phyloP scores from a whole-genome alignment of 30 jellyfish, hydroid and myxozoan species.

The Cassiopea andromeda region DNA sequence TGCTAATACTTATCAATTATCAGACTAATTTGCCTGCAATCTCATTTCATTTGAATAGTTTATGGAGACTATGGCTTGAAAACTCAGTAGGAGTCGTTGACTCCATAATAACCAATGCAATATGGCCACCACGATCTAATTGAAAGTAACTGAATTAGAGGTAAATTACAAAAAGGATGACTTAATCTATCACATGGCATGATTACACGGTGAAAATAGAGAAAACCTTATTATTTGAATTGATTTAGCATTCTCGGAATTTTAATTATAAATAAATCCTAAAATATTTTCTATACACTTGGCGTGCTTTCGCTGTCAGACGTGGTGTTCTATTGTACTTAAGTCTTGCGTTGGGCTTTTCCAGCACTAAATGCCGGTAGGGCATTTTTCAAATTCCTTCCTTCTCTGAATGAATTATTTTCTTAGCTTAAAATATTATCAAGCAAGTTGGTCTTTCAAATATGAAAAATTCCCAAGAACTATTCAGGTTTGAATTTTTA shows the following conservation, averaged over 20 bases:
- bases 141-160: not conserved
- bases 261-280: not conserved
- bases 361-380: no score
- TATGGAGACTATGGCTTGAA: not conserved
- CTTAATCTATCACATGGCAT: not conserved
- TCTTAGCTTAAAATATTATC: no score
- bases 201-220: not conserved
- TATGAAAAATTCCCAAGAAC: no score
- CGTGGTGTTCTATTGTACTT: no score
- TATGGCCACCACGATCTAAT: not conserved
- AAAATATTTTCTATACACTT: no score
- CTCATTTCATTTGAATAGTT: not conserved
- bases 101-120: not conserved
- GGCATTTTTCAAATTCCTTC: no score
- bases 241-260: not conserved
- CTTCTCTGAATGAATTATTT: no score
- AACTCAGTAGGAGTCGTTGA: not conserved
- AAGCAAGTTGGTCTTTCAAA: no score
- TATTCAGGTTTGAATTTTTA: no score
- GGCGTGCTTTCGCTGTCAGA: no score
- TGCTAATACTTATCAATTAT: not conserved
- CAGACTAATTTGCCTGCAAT: not conserved
- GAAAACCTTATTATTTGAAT: not conserved
- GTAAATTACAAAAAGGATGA: not conserved
- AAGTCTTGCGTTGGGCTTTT: no score